phyloP scores from a whole-genome alignment of 1,140 invertebrate genomes.

The Calliphora vicina region DNA sequence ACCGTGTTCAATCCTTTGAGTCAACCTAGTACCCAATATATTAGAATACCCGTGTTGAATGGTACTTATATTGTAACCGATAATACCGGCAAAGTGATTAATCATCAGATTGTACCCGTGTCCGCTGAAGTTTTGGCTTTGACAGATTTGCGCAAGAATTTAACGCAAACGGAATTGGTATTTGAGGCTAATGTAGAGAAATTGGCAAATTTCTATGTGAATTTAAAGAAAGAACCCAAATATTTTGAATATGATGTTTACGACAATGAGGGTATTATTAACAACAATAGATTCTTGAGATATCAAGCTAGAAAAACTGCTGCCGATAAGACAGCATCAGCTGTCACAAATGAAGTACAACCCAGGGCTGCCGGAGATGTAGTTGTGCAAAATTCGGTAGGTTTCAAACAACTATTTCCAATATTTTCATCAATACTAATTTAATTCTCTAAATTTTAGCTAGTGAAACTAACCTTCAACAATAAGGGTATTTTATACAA shows the following conservation, averaged over 20 bases:
- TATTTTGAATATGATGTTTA: neutral
- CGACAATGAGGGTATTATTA: neutral
- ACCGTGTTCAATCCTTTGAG: slow-evolving; percentile 86
- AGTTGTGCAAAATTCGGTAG: slow-evolving; percentile 37
- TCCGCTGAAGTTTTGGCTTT: slow-evolving; percentile 23
- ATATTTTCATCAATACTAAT: no score
- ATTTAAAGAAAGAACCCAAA: slow-evolving; percentile 54
- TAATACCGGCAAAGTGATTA: neutral
- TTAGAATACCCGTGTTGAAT: slow-evolving; percentile 67
- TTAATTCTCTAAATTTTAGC: slow-evolving; percentile 19
- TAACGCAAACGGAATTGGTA: slow-evolving; percentile 35
- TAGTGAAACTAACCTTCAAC: slow-evolving; percentile 64
- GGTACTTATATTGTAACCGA: slow-evolving; percentile 36
- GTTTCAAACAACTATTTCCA: neutral
- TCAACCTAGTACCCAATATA: slow-evolving; percentile 69
- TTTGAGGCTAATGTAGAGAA: slow-evolving; percentile 38
- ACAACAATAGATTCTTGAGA: neutral
- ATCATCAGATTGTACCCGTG: slow-evolving; percentile 35
- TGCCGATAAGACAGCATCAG: neutral
- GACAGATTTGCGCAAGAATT: neutral
- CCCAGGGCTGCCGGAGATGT: slow-evolving; percentile 3
- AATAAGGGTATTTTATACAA: slow-evolving; percentile 68
- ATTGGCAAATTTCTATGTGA: slow-evolving; percentile 42
- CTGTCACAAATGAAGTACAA: neutral
- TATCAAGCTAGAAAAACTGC: neutral